Conservation (phyloP, 2,797 vertebrate genomes). For the Halcyon badia region DNA sequence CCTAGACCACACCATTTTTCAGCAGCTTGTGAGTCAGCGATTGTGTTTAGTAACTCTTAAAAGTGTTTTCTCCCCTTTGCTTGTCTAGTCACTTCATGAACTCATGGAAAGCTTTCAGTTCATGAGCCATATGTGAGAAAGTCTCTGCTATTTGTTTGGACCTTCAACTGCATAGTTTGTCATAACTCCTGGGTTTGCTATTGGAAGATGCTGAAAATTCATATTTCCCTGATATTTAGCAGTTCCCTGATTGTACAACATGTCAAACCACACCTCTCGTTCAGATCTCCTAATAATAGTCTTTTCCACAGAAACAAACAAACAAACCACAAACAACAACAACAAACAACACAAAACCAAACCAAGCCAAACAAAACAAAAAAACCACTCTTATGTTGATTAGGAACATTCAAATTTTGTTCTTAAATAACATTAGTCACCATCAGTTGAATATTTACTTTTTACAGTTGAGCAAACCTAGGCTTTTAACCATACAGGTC, state of each 20-base stretch:
- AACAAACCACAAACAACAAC: too few relatives aligned
- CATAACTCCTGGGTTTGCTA: background rate
- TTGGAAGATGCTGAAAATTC: background rate
- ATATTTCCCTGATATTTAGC: background rate
- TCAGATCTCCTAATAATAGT: background rate
- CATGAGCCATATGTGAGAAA: background rate
- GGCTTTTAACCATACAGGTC: background rate
- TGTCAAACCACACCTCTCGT: background rate
- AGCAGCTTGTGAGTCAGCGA: background rate
- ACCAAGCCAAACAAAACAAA: too few relatives aligned
- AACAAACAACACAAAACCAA: too few relatives aligned
- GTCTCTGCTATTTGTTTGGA: background rate
- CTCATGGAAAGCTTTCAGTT: background rate
- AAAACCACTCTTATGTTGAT: background rate
- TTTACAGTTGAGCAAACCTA: background rate
- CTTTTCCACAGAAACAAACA: background rate
- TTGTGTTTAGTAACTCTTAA: background rate
- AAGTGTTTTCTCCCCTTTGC: background rate
- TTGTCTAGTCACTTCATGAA: background rate
- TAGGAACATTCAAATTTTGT: background rate
- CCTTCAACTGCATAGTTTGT: background rate
- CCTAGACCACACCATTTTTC: background rate
- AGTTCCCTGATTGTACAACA: fast-evolving
- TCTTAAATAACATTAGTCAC: background rate
- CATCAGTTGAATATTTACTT: background rate